These are phyloP conservation scores for Chrysolina americana DNA, from an alignment of 2,888 invertebrate species.

Conservation along the genomic window DNA sequence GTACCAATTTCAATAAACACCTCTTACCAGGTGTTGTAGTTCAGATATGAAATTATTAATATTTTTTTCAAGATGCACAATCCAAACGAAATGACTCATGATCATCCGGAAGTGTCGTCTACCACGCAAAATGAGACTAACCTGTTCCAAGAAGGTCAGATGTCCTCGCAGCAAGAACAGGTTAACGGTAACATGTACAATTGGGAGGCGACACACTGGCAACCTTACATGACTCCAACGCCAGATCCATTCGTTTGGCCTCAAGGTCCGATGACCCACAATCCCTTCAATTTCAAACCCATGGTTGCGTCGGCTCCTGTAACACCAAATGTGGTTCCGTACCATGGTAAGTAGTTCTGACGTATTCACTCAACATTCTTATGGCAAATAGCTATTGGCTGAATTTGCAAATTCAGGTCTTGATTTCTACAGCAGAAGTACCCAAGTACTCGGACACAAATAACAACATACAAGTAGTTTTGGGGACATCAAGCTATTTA, in stretches of 20 bases:
- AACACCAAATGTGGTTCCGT: conserved; percentile 60
- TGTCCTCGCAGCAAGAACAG: conserved; percentile 6
- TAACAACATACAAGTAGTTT: too few relatives aligned
- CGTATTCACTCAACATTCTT: too few relatives aligned
- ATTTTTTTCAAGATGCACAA: conserved; percentile 52
- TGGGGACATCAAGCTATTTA: too few relatives aligned
- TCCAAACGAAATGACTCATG: conserved; percentile 7
- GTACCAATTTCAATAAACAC: too few relatives aligned
- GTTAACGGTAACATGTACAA: background rate
- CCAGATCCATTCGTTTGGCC: conserved; percentile 56
- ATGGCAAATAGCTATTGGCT: too few relatives aligned
- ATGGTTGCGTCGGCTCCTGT: conserved; percentile 61
- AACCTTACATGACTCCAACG: conserved; percentile 42
- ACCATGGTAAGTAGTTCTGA: conserved; percentile 54
- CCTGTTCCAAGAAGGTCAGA: conserved; percentile 20
- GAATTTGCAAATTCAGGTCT: too few relatives aligned
- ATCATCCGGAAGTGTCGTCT: conserved; percentile 30
- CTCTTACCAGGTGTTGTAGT: too few relatives aligned
- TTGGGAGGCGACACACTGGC: conserved; percentile 49
- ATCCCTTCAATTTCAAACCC: conserved; percentile 53
- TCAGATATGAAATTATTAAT: too few relatives aligned
- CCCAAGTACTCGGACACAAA: too few relatives aligned
- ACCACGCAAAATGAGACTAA: background rate
- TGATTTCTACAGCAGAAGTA: too few relatives aligned
- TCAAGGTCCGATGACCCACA: conserved; percentile 49